Evolutionary conservation across 2,888 invertebrate genomes (phyloP).

Genomic region (Margaritifera margaritifera): DNA sequence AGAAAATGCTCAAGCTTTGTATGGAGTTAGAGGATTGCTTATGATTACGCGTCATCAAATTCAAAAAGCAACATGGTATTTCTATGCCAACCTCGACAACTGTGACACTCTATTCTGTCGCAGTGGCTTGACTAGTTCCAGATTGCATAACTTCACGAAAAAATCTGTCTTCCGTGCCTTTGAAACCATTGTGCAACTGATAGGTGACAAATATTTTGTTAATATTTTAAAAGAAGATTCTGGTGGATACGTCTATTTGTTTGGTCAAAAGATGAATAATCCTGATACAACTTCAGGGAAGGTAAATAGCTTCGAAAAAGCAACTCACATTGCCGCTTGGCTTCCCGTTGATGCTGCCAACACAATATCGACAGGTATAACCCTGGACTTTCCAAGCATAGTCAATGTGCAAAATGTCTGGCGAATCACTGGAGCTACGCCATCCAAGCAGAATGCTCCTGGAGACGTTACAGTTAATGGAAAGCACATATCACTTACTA

Average conservation of each 20-base stretch:
- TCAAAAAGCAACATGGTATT: conserved; percentile 51
- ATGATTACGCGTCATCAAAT: conserved; percentile 40
- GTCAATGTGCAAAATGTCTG: no score
- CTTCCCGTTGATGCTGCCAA: conserved; percentile 35
- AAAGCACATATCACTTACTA: background rate
- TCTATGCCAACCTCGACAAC: conserved; percentile 40
- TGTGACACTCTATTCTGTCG: conserved; percentile 50
- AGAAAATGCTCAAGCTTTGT: conserved; percentile 46
- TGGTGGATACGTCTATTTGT: conserved; percentile 43
- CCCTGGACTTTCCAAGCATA: conserved; percentile 5
- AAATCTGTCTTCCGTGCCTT: conserved; percentile 48
- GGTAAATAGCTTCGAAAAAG: conserved; percentile 1
- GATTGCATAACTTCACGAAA: conserved; percentile 36
- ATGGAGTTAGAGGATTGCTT: conserved; percentile 48
- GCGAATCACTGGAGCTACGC: no score
- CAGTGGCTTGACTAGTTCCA: conserved; percentile 47
- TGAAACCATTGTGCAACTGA: conserved; percentile 29
- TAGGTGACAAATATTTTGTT: conserved; percentile 44
- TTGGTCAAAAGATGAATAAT: conserved; percentile 13
- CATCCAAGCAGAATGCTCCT: no score
- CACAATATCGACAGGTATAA: background rate
- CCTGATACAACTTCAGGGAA: background rate
- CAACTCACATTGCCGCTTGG: conserved; percentile 52
- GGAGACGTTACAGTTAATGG: background rate
- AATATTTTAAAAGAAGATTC: conserved; percentile 38